Evolutionary conservation across 1,140 invertebrate species (phyloP).

Genomic region (Idris sp.): DNA sequence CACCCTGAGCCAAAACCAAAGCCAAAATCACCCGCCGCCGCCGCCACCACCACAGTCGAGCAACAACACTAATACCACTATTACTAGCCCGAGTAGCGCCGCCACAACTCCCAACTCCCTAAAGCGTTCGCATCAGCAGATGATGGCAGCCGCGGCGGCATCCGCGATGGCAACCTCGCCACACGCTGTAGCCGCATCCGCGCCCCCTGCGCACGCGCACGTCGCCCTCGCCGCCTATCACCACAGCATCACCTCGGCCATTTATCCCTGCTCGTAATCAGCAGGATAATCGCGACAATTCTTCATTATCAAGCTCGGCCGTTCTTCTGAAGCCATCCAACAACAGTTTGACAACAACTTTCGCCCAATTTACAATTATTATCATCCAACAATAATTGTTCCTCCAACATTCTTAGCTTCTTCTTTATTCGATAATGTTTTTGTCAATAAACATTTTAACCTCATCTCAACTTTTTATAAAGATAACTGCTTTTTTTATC

Average conservation of each 20-base stretch:
- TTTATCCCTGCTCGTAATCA: conserved; percentile 79
- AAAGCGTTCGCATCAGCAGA: conserved; percentile 79
- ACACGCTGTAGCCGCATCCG: conserved; percentile 76
- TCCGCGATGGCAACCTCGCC: conserved; percentile 78
- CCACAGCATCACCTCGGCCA: conserved; percentile 76
- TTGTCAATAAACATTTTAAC: background rate
- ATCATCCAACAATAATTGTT: no score
- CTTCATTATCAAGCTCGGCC: conserved; percentile 52
- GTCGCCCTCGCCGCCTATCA: conserved; percentile 78
- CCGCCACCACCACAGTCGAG: conserved; percentile 66
- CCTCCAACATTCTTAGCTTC: no score
- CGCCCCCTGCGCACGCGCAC: conserved; percentile 77
- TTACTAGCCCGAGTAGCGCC: conserved; percentile 78
- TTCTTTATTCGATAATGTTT: no score
- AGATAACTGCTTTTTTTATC: no score
- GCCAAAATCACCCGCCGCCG: conserved; percentile 78
- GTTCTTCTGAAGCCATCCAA: no score
- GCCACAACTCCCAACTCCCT: conserved; percentile 80
- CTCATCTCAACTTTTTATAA: background rate
- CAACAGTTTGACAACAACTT: no score
- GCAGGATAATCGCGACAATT: conserved; percentile 45
- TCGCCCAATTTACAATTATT: no score
- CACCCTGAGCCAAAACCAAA: conserved; percentile 79
- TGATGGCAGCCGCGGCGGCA: conserved; percentile 78
- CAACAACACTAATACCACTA: conserved; percentile 70